Evolutionary conservation across 2,113 vertebrate genomes (phyloP).

Genomic region (Ondatra zibethicus): DNA sequence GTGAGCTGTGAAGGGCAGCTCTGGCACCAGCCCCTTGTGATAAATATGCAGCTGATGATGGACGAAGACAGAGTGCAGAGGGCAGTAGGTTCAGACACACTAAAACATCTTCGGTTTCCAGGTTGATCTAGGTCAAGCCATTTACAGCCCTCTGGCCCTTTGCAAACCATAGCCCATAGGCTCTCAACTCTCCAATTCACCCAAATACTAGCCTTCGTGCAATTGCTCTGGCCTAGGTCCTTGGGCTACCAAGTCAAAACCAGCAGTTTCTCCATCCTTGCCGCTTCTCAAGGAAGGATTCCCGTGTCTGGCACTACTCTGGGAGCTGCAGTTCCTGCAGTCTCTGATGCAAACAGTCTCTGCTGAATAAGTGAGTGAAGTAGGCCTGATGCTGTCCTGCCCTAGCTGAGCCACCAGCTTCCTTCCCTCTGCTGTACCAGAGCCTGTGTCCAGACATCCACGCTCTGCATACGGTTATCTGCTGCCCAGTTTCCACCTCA

Average conservation of each 20-base stretch:
- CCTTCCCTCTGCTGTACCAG: neutral
- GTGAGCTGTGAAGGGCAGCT: neutral
- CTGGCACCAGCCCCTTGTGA: neutral
- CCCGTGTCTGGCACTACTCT: neutral
- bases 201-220: neutral
- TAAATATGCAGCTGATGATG: neutral
- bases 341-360: fast-evolving
- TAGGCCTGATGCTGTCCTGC: neutral
- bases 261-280: neutral
- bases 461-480: neutral
- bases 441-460: neutral
- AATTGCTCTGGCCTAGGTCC: neutral
- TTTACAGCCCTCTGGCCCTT: neutral
- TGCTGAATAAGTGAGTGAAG: neutral
- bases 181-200: neutral
- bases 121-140: neutral
- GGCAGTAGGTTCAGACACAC: neutral
- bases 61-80: fast-evolving
- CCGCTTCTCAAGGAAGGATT: neutral
- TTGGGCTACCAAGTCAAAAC: neutral
- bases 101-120: neutral
- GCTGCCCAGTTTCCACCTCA: neutral
- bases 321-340: neutral
- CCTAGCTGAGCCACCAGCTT: neutral
- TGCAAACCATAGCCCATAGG: neutral